Evolutionary conservation across 1,140 invertebrate genomes (phyloP), one percentile per base, ranked within the genome.

Genomic region (Drosophila orosa): DNA sequence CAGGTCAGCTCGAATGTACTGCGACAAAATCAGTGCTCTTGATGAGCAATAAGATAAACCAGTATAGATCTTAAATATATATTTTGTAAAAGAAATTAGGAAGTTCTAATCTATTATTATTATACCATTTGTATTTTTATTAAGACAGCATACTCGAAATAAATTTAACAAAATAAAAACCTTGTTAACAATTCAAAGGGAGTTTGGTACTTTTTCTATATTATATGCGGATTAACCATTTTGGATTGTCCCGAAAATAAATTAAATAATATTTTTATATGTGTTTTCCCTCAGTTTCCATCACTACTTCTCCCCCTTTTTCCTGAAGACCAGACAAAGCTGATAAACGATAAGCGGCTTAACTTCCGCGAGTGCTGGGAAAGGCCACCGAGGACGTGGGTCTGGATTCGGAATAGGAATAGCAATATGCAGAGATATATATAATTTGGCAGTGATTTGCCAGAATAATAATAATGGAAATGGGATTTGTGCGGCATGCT

Each of bases 271-370:
- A 54, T 54, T 54, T 52, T 24, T 24, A 24, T 24, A 15, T 9
- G 31, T 54, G 50, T 37, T 48, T 42, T 19, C 5, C 7, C 59
- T 17, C 13, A 25, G 29, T 35, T 42, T 0, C 3, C 55, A 27
- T 40, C 22, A 25, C n/a, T 24, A 5, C 44, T n/a, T 12, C 8
- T 13, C 27, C 22, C 61, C 10, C 25, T 66, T 3, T 48, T 47
- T 35, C 15, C 29, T 24, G 17, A 39, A 66, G 40, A 66, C 50
- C 61, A 67, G 35, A 39, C 63, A 90, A 89, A 87, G 84, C 84
- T 72, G 84, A 87, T 87, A 87, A 87, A 73, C 68, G 84, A 89
- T 87, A 87, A 87, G 84, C 80, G 57, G 84, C 73, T 87, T 87
- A 80, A 52, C 75, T 44, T 57, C 57, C 59, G 66, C 40, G 45